Evolutionary conservation across 2,113 vertebrate genomes (phyloP).

Genomic region (Cyphomyrus plagiostoma): DNA sequence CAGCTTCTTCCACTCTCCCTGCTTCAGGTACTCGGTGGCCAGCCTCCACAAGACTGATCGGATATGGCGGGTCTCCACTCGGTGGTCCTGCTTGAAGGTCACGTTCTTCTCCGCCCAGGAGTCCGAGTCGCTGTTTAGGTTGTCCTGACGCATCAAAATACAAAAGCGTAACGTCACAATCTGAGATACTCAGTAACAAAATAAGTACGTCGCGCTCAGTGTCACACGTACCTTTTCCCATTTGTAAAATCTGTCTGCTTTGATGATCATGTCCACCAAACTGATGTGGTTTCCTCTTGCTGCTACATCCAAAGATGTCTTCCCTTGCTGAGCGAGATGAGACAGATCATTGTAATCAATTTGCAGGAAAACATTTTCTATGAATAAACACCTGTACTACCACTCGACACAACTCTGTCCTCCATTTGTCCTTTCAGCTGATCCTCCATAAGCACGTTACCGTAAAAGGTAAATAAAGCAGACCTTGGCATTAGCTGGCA

Average conservation of each 20-base stretch:
- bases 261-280: constrained; percentile 85
- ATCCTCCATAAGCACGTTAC: background rate
- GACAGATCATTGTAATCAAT: background rate
- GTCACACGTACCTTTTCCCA: constrained; percentile 68
- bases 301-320: constrained; percentile 76
- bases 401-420: background rate
- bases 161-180: background rate
- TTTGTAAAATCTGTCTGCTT: constrained; percentile 79
- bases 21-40: constrained; percentile 69
- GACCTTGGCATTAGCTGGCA: background rate
- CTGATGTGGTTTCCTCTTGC: constrained; percentile 73
- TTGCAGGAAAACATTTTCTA: background rate
- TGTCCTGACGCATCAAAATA: constrained; percentile 52
- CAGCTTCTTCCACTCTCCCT: constrained; percentile 78
- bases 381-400: background rate
- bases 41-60: constrained; percentile 74
- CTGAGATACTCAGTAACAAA: background rate
- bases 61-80: constrained; percentile 71
- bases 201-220: background rate
- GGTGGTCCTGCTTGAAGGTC: constrained; percentile 78
- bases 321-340: constrained; percentile 69
- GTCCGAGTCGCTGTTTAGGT: constrained; percentile 44
- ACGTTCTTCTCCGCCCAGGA: constrained; percentile 57
- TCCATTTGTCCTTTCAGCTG: background rate
- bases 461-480: background rate